phyloP scores from a whole-genome alignment of 2,113 vertebrate genomes.

The Istiophorus platypterus region DNA sequence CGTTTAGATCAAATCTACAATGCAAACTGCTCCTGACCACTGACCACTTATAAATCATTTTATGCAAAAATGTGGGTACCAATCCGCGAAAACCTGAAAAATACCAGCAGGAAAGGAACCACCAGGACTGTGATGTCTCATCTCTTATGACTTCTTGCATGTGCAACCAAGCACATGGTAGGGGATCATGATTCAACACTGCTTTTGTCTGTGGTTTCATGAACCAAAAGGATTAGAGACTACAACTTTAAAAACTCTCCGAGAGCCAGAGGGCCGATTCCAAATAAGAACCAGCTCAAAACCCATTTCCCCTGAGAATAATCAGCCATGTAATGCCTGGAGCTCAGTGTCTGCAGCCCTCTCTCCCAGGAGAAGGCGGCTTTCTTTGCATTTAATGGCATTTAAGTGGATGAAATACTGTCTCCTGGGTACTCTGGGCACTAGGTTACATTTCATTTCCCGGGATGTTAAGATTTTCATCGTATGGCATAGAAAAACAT shows the following conservation, averaged over 20 bases:
- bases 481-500: slow-evolving; percentile 20
- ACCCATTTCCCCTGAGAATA: slow-evolving; percentile 46
- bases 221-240: slow-evolving; percentile 14
- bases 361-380: slow-evolving; percentile 14
- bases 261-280: slow-evolving; percentile 5
- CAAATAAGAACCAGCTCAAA: slow-evolving; percentile 46
- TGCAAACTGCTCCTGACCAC: neutral
- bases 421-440: slow-evolving; percentile 35
- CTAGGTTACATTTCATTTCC: slow-evolving; percentile 46
- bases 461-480: slow-evolving; percentile 18
- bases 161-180: neutral
- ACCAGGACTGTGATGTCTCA: neutral
- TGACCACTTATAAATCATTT: neutral
- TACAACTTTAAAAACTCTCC: neutral
- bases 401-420: slow-evolving; percentile 46
- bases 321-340: slow-evolving; percentile 51
- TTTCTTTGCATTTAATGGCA: slow-evolving; percentile 50
- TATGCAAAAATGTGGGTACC: too few species aligned
- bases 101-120: too few species aligned
- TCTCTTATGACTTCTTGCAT: neutral
- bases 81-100: neutral
- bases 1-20: neutral
- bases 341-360: slow-evolving; percentile 37
- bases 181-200: neutral
- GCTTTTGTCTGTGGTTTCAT: slow-evolving; percentile 14